Evolutionary conservation across 2,797 vertebrate species (phyloP), one percentile per base, ranked within the genome.

Genomic region (Sorex maritimensis): DNA sequence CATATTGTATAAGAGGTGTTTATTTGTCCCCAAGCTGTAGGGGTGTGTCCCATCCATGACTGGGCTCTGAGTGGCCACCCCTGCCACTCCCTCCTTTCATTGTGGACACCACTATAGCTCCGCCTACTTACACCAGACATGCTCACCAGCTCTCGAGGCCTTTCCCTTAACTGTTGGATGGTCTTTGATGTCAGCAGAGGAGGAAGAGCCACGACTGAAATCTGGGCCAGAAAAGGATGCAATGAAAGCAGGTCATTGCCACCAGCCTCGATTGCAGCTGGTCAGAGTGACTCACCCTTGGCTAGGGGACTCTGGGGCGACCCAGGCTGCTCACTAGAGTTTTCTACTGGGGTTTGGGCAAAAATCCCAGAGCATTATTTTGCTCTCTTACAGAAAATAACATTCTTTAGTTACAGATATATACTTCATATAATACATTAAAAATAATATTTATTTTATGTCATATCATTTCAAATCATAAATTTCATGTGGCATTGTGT

Each of bases 291-390:
- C 17, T 26, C 46, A n/a, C 19, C 55, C 44, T 63, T 21, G 65
- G 49, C 77, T 34, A 2, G 12, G 5, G 0, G 34, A 2, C 38
- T 26, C 41, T 13, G 41, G 41, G 6, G 1, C 19, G 67, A 26
- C 63, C 75, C 61, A 21, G 24, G 11, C 30, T 14, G 46, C 38
- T 30, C 38, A 34, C 12, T 63, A 46, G 92, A 82, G 23, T 85
- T 91, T 82, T 91, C 26, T 17, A 21, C 4, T 63, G 2, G 61
- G 17, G 21, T 92, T 94, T 82, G 67, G 17, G 26, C 2, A 71
- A 86, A 79, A 92, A 52, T 10, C 11, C 41, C 10, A 90, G 46
- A 88, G 23, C 81, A 79, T 78, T 38, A 5, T 24, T 92, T 95
- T 82, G 2, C 26, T 86, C 82, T 88, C 68, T 46, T 73, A 6